Base-by-base conservation (phyloP, 2,888 invertebrate species). In the Blastobasis lacticolella region DNA sequence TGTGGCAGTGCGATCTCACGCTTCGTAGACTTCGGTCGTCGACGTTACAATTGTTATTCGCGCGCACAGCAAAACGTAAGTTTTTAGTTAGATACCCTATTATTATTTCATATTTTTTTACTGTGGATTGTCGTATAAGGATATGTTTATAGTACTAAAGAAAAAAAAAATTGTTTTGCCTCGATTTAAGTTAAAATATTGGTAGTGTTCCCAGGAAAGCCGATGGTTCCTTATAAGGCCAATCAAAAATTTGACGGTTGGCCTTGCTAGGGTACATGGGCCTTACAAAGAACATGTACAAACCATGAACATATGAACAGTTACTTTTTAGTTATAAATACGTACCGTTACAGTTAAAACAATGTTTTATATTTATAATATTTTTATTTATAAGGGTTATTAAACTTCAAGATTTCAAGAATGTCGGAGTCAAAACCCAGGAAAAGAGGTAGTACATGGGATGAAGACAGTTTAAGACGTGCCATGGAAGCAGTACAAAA, bases 401-500 rank as follows among this genome's bases (percentile, higher is more conserved):
- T 40, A 40, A 40, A 40, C 40, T 40, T 40, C n/a, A 45, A 48
- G 48, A 44, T 42, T 8, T 49, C 10, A 56, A 54, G 45, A 52
- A 42, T 52, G 53, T 56, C 51, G 37, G 48, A 44, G 10, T 45
- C 48, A 48, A 52, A 48, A 48, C 51, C 55, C 40, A 58, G 56
- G 49, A 58, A 55, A 58, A 60, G 58, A 49, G 59, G 58, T 53
- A 51, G 56, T 54, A 56, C 49, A 57, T 58, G 58, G 56, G 50
- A 53, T 53, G 58, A 58, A 58, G 56, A 57, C 38, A 57, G 55
- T 57, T 58, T 59, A 56, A 60, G 54, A 60, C 54, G 53, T 53
- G 58, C 59, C 51, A 61, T 61, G 51, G 57, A 58, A 55, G 58
- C 60, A 53, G 61, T 62, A 54, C 63, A 61, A 64, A 64, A 52